Evolutionary conservation across 64 coral and sea anemone species (phyloP).

Genomic region (Montipora sp.): DNA sequence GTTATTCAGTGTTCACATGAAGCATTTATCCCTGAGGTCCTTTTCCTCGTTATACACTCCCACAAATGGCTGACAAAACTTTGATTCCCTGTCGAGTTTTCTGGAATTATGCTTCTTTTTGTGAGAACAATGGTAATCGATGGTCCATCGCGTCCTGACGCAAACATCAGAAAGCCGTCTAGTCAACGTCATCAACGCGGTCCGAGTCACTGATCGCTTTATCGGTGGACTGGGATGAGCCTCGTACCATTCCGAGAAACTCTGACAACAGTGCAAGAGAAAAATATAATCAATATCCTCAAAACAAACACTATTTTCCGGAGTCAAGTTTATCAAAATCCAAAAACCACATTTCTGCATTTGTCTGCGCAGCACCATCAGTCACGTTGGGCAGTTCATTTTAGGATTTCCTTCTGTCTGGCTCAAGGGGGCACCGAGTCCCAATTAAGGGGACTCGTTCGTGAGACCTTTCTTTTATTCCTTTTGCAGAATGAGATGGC

Average conservation of each 20-base stretch:
- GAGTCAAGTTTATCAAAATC: neutral
- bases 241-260: conserved; percentile 28
- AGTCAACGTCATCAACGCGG: conserved; percentile 40
- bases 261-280: neutral
- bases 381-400: too few relatives aligned
- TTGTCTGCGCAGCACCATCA: neutral
- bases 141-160: neutral
- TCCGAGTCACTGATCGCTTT: neutral
- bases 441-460: too few relatives aligned
- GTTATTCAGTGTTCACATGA: neutral
- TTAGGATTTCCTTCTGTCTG: too few relatives aligned
- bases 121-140: neutral
- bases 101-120: neutral
- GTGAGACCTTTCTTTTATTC: too few relatives aligned
- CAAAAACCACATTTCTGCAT: neutral
- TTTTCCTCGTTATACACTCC: neutral
- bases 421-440: too few relatives aligned
- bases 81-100: neutral
- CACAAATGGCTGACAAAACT: neutral
- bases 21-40: neutral
- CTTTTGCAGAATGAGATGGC: too few relatives aligned
- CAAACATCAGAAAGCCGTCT: neutral
- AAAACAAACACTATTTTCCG: neutral
- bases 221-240: neutral
- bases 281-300: neutral